Conservation (phyloP, 1,140 invertebrate genomes). For the Drosophila sp. region DNA sequence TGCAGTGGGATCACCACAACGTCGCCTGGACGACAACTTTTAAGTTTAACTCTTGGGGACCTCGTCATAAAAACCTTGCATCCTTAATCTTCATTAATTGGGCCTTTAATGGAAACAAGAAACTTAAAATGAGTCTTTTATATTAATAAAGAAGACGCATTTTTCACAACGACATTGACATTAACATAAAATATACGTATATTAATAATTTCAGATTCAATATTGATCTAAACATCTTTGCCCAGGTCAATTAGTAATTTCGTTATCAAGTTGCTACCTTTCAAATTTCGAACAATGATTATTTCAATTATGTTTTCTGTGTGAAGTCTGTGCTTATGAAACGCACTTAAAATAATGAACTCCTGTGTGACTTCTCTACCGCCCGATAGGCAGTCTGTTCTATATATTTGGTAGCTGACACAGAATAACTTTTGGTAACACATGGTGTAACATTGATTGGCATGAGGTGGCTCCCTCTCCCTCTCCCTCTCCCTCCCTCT, state of each 20-base stretch:
- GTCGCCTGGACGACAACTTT: too few relatives aligned
- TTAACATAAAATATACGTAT: too few relatives aligned
- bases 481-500: conserved; percentile 10
- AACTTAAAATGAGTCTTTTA: too few relatives aligned
- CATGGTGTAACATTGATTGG: conserved; percentile 44
- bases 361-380: background rate
- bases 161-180: too few relatives aligned
- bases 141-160: too few relatives aligned
- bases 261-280: background rate
- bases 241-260: background rate
- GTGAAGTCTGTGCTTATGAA: conserved; percentile 8
- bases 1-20: conserved; percentile 23
- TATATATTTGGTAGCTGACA: background rate
- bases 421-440: background rate
- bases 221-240: background rate
- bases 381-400: background rate
- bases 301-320: background rate
- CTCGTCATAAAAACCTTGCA: too few relatives aligned
- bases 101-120: too few relatives aligned
- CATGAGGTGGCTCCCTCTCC: conserved; percentile 9
- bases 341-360: conserved; percentile 13
- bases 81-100: too few relatives aligned
- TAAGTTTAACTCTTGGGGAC: too few relatives aligned
- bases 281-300: background rate
- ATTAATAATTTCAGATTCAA: too few relatives aligned